Conservation (phyloP, 2,888 invertebrate species). For the Agonopterix alstromeriana region DNA sequence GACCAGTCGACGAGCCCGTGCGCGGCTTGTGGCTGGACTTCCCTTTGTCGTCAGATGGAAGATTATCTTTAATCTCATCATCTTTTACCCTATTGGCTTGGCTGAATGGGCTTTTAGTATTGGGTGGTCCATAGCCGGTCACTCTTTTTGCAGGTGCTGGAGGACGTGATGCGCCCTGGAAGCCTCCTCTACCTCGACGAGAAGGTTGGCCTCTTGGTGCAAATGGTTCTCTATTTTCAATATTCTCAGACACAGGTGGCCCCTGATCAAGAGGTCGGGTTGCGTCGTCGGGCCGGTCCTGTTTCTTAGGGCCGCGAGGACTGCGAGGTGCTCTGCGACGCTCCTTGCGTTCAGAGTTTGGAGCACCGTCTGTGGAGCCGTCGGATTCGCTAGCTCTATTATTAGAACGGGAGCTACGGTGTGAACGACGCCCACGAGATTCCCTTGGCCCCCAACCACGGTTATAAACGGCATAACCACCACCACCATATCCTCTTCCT, state of each 20-base stretch:
- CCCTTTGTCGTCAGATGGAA: slow-evolving; percentile 77
- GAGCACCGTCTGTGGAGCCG: slow-evolving; percentile 83
- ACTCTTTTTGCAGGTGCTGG: slow-evolving; percentile 78
- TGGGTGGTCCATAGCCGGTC: slow-evolving; percentile 88
- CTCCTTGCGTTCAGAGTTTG: slow-evolving; percentile 70
- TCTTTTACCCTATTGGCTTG: slow-evolving; percentile 62
- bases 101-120: slow-evolving; percentile 86
- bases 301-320: slow-evolving; percentile 78
- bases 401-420: slow-evolving; percentile 63
- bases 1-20: slow-evolving; percentile 79
- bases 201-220: slow-evolving; percentile 93
- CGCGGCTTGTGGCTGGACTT: slow-evolving; percentile 82
- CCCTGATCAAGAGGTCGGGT: slow-evolving; percentile 37
- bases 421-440: slow-evolving; percentile 68
- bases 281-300: slow-evolving; percentile 75
- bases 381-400: slow-evolving; percentile 83
- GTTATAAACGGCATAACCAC: slow-evolving; percentile 60
- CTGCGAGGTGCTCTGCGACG: slow-evolving; percentile 71
- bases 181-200: slow-evolving; percentile 85
- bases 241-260: slow-evolving; percentile 30
- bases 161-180: slow-evolving; percentile 59
- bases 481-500: slow-evolving; percentile 65
- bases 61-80: slow-evolving; percentile 48
- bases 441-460: slow-evolving; percentile 69
- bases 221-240: slow-evolving; percentile 82